Evolutionary conservation across 2,797 vertebrate genomes (phyloP).

Genomic region (Dipus sagitta): DNA sequence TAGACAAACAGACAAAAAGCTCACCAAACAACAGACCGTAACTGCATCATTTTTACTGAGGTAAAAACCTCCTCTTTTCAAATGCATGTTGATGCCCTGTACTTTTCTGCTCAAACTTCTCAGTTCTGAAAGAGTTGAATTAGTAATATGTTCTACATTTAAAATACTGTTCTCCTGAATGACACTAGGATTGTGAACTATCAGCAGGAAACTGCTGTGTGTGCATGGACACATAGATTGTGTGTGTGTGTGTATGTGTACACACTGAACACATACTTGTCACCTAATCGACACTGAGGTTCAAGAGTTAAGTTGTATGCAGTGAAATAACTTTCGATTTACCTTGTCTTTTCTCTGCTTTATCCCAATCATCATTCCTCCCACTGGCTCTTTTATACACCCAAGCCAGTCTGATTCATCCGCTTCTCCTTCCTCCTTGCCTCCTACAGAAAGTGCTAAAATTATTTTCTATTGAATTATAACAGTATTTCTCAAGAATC

Average conservation of each 20-base stretch:
- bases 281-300: background rate
- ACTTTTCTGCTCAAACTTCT: slow-evolving; percentile 43
- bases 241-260: background rate
- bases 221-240: background rate
- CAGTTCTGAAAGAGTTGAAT: slow-evolving; percentile 35
- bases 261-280: background rate
- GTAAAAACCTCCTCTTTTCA: slow-evolving; percentile 57
- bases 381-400: slow-evolving; percentile 66
- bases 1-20: background rate
- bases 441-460: slow-evolving; percentile 81
- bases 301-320: slow-evolving; percentile 41
- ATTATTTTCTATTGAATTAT: slow-evolving; percentile 75
- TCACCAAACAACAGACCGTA: background rate
- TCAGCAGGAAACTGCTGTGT: background rate
- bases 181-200: background rate
- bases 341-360: slow-evolving; percentile 35
- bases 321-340: slow-evolving; percentile 19
- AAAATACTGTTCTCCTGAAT: background rate
- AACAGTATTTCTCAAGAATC: slow-evolving; percentile 56
- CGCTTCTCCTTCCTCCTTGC: slow-evolving; percentile 65
- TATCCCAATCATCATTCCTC: slow-evolving; percentile 60
- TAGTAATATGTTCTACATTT: background rate
- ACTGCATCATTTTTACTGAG: background rate
- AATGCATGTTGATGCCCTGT: background rate
- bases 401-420: slow-evolving; percentile 75